Percentiles rank a stretch among this genome's conserved stretches.
These are phyloP conservation scores for Etheostoma spectabile DNA, from an alignment of 2,113 vertebrate species.

Conservation along the genomic window DNA sequence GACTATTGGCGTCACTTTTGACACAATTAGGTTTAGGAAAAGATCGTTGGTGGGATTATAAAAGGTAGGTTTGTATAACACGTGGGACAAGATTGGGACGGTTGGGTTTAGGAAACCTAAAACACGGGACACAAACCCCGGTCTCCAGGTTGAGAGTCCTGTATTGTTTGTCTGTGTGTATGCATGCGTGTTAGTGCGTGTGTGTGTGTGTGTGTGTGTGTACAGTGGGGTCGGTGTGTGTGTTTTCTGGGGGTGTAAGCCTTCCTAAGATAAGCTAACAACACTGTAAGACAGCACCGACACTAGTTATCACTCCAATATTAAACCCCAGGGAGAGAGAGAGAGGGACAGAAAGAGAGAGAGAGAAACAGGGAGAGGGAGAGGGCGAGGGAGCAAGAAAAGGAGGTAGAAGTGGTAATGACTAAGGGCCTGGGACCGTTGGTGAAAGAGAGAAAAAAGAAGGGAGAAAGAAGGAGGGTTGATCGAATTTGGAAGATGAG, in stretches of 20 bases:
- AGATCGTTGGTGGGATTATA: no score
- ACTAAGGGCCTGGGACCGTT: background rate
- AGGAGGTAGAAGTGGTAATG: background rate
- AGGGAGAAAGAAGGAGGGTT: background rate
- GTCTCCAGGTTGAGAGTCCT: no score
- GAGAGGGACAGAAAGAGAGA: background rate
- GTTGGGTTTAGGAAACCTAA: no score
- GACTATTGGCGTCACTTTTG: no score
- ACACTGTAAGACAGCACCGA: constrained; percentile 44
- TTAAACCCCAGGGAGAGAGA: constrained; percentile 9
- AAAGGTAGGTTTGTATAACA: no score
- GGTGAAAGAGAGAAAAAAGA: background rate
- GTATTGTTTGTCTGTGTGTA: background rate
- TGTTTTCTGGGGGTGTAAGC: constrained; percentile 42
- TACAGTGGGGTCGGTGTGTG: constrained; percentile 2
- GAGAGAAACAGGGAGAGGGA: background rate
- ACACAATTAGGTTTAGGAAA: no score
- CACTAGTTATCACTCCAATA: constrained; percentile 44
- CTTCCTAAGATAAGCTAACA: constrained; percentile 66
- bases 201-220: constrained; percentile 1
- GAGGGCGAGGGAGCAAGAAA: background rate
- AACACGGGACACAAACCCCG: no score
- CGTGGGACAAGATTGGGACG: no score
- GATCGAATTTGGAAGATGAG: background rate
- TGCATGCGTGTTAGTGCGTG: background rate